Evolutionary conservation across 2,888 invertebrate genomes (phyloP), one percentile per base, ranked within the genome.

Genomic region (Malachius bipustulatus): DNA sequence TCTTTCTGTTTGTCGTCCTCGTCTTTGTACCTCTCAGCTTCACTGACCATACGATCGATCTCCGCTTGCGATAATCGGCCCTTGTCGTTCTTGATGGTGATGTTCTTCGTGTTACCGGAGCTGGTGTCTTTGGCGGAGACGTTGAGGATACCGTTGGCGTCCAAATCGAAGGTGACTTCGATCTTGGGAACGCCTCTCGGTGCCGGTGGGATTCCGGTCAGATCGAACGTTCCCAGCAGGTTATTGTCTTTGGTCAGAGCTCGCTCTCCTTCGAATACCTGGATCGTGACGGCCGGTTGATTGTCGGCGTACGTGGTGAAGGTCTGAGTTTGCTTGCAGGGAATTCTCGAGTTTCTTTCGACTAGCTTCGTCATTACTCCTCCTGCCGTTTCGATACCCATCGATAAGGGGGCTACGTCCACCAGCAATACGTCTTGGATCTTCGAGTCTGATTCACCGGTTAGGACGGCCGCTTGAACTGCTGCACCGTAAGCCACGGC

Each of bases 181-280:
- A 78, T 73, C 53, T 77, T 72, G 0, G 77, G 77, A 1, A 75
- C 70, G 12, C 77, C 77, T 29, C 77, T 64, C 0, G 77, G 77
- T 13, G 77, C 77, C 1, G 77, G 77, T n/a, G 77, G 75, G 14
- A 81, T 77, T 28, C 79, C 80, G 6, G 73, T 73, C 43, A 76
- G 54, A 47, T 76, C 75, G 55, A 77, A 77, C 4, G 68, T 73
- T 26, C 76, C 76, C 34, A 78, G 59, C 4, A 73, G 55, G 55
- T 82, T 79, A 64, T 82, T 82, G 60, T 82, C 81, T 56, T 77
- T 80, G n/a, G 82, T 82, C 80, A 82, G 77, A 11, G 79, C 76
- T 24, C 85, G 66, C 60, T 83, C 82, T 16, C 82, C 82, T 56
- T 84, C 72, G 47, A 59, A 69, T 16, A 73, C 73, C 57, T 69